Base-by-base conservation (phyloP, 2,113 vertebrate species). In the Morone chrysops region DNA sequence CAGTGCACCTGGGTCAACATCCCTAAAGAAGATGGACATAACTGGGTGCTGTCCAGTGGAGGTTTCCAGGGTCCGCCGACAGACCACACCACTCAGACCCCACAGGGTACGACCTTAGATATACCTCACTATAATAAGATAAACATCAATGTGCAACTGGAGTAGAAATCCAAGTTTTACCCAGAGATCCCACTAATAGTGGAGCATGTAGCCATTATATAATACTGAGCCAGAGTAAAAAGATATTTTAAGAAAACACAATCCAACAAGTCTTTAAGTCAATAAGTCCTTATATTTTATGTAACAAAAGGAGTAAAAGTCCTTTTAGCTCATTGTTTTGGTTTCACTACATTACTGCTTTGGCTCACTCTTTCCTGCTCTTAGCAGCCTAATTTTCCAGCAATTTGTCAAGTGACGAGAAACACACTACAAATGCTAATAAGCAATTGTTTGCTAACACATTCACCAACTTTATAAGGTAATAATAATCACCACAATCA, bases 1-100 rank as follows among this genome's bases (percentile, higher is more conserved):
- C 85, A 70, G 36, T 95, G 94, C 80, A 93, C 86, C 59, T 95
- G 94, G 94, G 38, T 92, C 67, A 95, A 92, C 22, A 48, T 75
- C 47, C 89, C 38, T 43, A 75, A n/a, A 57, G 77, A 82, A 50
- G 83, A 66, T 14, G 80, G 81, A 22, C 92, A 91, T 68, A 85
- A 92, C 50, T 96, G 94, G 94, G 88, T 94, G 31, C 78, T 94
- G 81, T 79, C 92, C 20, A 85, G 73, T 17, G 94, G 93, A 12
- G 90, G 87, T 41, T 90, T 77, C 17, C 72, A 59, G 6, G 92
- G 93, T 69, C 93, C 92, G 57, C 53, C 80, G 0, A 65, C 76
- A 18, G 94, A 95, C 83, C 92, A 94, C 56, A 95, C 93, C 63
- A 95, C 90, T 2, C 75, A 93, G 31, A 93, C 87, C 4, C 59